Evolutionary conservation across 2,113 vertebrate genomes (phyloP), one percentile per base, ranked within the genome.

Genomic region (Myrmecophaga tridactyla): DNA sequence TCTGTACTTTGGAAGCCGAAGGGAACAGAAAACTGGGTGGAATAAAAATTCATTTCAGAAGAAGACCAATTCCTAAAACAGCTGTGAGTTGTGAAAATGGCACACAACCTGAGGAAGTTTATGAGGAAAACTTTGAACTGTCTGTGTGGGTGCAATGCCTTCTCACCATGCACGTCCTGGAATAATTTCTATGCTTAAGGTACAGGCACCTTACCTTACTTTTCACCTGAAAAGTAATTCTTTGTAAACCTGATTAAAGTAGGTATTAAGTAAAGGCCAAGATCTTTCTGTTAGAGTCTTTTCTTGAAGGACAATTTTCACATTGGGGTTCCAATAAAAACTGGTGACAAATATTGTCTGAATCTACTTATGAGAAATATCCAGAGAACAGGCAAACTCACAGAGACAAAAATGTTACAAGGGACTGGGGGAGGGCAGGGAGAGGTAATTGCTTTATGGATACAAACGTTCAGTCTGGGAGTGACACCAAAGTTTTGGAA

Each of bases 141-240:
- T 62, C 53, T 4, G 2, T 0, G 31, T 31, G 5, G 27, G 12
- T 51, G 18, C 17, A 8, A 31, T 4, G 3, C 0, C 3, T 36
- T 14, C 10, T 46, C 15, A 3, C 6, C 10, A 10, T 23, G 2
- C 0, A 1, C 70, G 6, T 25, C 25, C 63, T 5, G 34, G 31
- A 34, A 36, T 36, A 7, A 1, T 21, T 6, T 11, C 78, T 13
- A 5, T 1, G 5, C 27, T 9, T 17, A 3, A 41, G 77, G 60
- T 0, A 13, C 23, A 43, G n/a, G 29, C n/a, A n/a, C n/a, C n/a
- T n/a, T n/a, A n/a, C n/a, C n/a, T n/a, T n/a, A n/a, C n/a, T n/a
- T n/a, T 8, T 39, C 11, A 13, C 36, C 12, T 51, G 15, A 20
- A 48, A 67, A 67, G 4, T 20, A 23, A 2, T 48, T 65, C 15